A percentile compares a stretch with the other conserved stretches of the same genome.
These are phyloP conservation scores for Vollenhovia emeryi DNA, from an alignment of 1,140 invertebrate genomes.

Conservation along the genomic window DNA sequence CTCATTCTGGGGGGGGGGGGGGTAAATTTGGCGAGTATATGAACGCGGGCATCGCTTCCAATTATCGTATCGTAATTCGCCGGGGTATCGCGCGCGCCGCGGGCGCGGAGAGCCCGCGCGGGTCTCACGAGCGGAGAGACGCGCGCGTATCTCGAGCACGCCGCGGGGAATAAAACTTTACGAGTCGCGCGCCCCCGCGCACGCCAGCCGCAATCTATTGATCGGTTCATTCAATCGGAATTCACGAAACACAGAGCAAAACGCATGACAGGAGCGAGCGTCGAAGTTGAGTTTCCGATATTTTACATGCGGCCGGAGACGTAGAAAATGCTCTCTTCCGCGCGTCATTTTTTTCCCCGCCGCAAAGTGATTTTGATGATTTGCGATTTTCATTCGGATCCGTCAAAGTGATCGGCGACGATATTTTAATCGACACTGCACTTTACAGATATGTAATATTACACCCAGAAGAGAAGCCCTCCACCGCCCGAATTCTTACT, in stretches of 20 bases:
- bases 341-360: background rate
- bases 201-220: constrained; percentile 33
- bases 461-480: no score
- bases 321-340: background rate
- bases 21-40: background rate
- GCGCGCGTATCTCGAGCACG: background rate
- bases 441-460: no score
- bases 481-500: no score
- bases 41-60: background rate
- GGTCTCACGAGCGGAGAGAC: background rate
- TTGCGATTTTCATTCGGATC: background rate
- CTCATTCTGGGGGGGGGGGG: background rate
- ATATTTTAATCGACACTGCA: background rate
- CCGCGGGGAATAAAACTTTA: constrained; percentile 38
- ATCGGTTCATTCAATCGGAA: constrained; percentile 63
- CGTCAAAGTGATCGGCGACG: background rate
- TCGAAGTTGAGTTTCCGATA: constrained; percentile 28
- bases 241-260: constrained; percentile 52
- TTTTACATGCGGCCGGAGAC: background rate
- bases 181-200: constrained; percentile 37
- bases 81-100: no score
- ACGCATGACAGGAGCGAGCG: background rate
- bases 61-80: constrained; percentile 20
- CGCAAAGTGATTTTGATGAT: background rate
- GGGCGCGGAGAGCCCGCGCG: background rate